Evolutionary conservation across 2,888 invertebrate genomes (phyloP).

Genomic region (Incurvaria masculella): DNA sequence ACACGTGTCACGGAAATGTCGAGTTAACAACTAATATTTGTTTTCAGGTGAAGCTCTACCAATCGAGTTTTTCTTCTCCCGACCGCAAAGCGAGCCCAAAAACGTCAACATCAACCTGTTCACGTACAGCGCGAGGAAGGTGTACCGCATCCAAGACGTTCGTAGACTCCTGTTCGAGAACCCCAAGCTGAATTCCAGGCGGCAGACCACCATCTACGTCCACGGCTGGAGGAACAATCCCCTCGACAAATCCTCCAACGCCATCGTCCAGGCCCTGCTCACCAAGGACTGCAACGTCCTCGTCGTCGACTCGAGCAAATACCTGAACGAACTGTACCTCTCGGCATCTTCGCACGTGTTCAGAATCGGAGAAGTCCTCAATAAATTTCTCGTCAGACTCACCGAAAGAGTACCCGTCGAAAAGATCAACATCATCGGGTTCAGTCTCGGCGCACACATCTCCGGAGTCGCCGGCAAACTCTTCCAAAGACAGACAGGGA

Average conservation of each 20-base stretch:
- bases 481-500: slow-evolving; percentile 24
- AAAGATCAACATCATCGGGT: slow-evolving; percentile 58
- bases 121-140: slow-evolving; percentile 17
- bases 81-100: slow-evolving; percentile 21
- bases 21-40: too few relatives aligned
- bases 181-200: slow-evolving; percentile 6
- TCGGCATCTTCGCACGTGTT: slow-evolving; percentile 32
- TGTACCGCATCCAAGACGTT: slow-evolving; percentile 24
- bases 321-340: slow-evolving; percentile 39
- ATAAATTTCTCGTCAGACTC: slow-evolving; percentile 26
- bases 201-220: slow-evolving; percentile 30
- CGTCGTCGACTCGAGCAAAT: slow-evolving; percentile 32
- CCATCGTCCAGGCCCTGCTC: slow-evolving; percentile 30
- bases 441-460: slow-evolving; percentile 62
- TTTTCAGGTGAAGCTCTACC: slow-evolving; percentile 39
- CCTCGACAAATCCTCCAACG: slow-evolving; percentile 31
- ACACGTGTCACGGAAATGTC: too few relatives aligned
- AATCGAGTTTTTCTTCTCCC: slow-evolving; percentile 28
- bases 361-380: slow-evolving; percentile 29
- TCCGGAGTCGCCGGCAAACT: slow-evolving; percentile 47
- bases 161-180: slow-evolving; percentile 16
- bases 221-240: slow-evolving; percentile 48
- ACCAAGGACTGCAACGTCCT: slow-evolving; percentile 26
- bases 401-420: slow-evolving; percentile 33
- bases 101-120: slow-evolving; percentile 29